Base-by-base conservation (phyloP, 2,797 vertebrate species). In the Nyctibius grandis region DNA sequence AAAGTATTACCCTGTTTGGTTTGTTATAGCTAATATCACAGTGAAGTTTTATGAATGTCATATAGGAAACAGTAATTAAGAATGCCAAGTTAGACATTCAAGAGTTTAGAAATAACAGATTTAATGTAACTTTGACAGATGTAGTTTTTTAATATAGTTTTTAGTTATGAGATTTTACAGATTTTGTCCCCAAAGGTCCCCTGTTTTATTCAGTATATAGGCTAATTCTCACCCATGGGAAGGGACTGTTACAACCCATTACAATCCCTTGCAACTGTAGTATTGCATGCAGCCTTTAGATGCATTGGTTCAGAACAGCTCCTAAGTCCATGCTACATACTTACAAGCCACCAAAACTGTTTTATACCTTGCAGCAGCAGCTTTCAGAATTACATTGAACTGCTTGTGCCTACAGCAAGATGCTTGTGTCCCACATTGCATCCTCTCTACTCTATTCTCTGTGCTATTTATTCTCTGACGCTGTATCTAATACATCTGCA, bases 321-420 rank as follows among this genome's bases (percentile, higher is more conserved):
- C 22, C 29, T 67, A 34, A 50, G 16, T 38, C 23, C 34, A 14
- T 26, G 5, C 12, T 64, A 1, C 47, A 28, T 7, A 9, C 31
- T 34, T 51, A 69, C 12, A 80, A 82, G 10, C 36, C 21, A 34
- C 17, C 7, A n/a, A 59, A 70, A 2, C 9, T 57, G 26, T 64
- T 73, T 18, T 31, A 48, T 5, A 23, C 29, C 10, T 79, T 51
- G 50, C 38, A 80, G 28, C 16, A 79, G 60, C 28, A 51, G 21
- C 25, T 89, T 87, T 44, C 78, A 69, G 51, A 53, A 40, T 38
- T n/a, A 11, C 2, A 2, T 10, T 67, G 33, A 44, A 14, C 12
- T 59, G 33, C 60, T 75, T 2, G 0, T 56, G n/a, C 2, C 2
- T 26, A 11, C 1, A 3, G 9, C 9, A 50, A n/a, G 23, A 21